Evolutionary conservation across 2,888 invertebrate species (phyloP).

Genomic region (Acanthosepion lycidas): DNA sequence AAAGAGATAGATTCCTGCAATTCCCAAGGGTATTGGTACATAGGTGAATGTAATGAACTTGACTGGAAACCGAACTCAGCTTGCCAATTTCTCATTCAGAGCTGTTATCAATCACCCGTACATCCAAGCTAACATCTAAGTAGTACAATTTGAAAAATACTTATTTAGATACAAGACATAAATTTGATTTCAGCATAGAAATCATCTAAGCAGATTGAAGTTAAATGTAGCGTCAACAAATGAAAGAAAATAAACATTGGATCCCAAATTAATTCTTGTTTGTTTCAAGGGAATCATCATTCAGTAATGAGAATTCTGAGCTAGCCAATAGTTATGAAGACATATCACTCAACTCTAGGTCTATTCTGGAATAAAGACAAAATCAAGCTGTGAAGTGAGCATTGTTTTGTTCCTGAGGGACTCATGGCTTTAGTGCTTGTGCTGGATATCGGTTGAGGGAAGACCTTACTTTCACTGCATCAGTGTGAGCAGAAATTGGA

Average conservation of each 20-base stretch:
- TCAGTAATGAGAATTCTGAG: slow-evolving; percentile 34
- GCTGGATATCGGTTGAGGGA: too few species aligned
- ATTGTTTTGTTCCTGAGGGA: not conserved
- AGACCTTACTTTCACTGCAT: too few species aligned
- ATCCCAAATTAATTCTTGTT: not conserved
- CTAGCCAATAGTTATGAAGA: not conserved
- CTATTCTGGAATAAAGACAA: not conserved
- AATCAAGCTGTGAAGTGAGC: not conserved
- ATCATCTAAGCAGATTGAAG: too few species aligned
- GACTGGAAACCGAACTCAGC: too few species aligned
- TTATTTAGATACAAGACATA: not conserved
- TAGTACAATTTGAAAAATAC: not conserved
- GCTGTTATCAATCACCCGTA: not conserved
- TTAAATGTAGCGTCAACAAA: not conserved
- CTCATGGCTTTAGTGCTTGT: not conserved
- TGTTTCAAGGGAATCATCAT: slow-evolving; percentile 36
- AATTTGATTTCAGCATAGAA: too few species aligned
- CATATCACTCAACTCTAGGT: not conserved
- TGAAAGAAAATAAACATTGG: not conserved
- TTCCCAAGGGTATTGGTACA: too few species aligned
- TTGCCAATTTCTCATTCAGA: too few species aligned
- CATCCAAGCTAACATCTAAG: not conserved
- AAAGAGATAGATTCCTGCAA: too few species aligned
- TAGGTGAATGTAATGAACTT: too few species aligned
- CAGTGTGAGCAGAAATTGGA: too few species aligned